Evolutionary conservation across 2,797 vertebrate species (phyloP), one percentile per base, ranked within the genome.

Genomic region (Gorsachius magnificus): DNA sequence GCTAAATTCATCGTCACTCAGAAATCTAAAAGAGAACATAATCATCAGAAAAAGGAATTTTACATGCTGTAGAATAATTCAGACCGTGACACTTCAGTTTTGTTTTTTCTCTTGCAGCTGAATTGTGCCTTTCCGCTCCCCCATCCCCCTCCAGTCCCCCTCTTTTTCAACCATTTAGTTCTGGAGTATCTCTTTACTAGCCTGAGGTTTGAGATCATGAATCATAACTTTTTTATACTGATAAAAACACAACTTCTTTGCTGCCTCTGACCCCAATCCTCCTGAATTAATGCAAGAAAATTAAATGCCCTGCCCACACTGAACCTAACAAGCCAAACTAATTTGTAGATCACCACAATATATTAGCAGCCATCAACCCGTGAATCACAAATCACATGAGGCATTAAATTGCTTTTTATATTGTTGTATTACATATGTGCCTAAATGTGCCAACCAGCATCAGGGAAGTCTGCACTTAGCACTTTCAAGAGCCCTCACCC

Each of bases 1-100:
- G 98, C 98, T 97, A 99, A 97, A 98, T 99, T 99, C 99, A 99
- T 99, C 94, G 96, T 99, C 97, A 90, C 95, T 96, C 80, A 76
- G 83, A 95, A 88, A 97, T 93, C 98, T 98, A 94, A 81, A 95
- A 93, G 77, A 94, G 91, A 96, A 97, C 26, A 95, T 17, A 87
- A 87, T 74, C 8, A 88, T 56, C 66, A 94, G 63, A 90, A 94
- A 66, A 93, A 83, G 9, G 0, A 70, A 66, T 82, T 79, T 72
- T 61, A 57, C 5, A 20, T 53, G 38, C 31, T 80, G 46, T 56
- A 85, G 60, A 81, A 64, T 74, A 93, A 86, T 69, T 83, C 25
- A 57, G 60, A 57, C 16, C 9, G 3, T 35, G 21, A 88, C 6
- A 35, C 24, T 57, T 60, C 1, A 29, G 36, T 66, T 90, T 83